Evolutionary conservation across 2,113 vertebrate species (phyloP), one percentile per base, ranked within the genome.

Genomic region (Condylura cristata): DNA sequence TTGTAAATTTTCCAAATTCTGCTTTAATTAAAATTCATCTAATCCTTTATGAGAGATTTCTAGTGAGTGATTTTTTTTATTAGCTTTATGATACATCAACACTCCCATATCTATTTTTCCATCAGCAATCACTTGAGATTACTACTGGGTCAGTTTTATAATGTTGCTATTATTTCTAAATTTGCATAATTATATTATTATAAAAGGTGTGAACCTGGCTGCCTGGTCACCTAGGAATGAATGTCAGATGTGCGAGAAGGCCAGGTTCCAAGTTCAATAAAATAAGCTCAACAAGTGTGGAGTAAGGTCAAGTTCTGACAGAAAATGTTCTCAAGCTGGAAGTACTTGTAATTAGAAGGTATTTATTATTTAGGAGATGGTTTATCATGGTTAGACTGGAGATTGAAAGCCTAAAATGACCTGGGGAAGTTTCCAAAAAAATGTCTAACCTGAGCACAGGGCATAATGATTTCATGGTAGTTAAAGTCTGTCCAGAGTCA

Each of bases 31-130:
- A 87, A 70, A 61, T 5, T 51, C 5, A 61, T 32, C 12, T n/a
- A 8, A 66, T 74, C 13, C 22, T 70, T 34, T n/a, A 26, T 75
- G 10, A 81, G 32, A 34, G 7, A 46, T 58, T 80, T 84, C 58
- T 11, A 37, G 75, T 89, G 51, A 65, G n/a, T 44, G 41, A 44
- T 90, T 89, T 92, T 92, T 16, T 81, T n/a, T 90, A 82, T 76
- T 86, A 51, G 8, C 26, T 90, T 82, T 71, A 28, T 48, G 37
- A 58, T 10, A 24, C 17, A 48, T 3, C 46, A 34, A n/a, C 11
- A 24, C 17, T 58, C 24, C 10, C 34, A 70, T 48, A 32, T 32
- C 70, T 78, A 72, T 83, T 88, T 90, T 63, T 11, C 61, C 70
- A 60, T 82, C 53, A 46, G 14, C 78, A 82, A 34, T 30, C 6